Evolutionary conservation across 2,888 invertebrate species (phyloP).

Genomic region (Orchestes rusci): DNA sequence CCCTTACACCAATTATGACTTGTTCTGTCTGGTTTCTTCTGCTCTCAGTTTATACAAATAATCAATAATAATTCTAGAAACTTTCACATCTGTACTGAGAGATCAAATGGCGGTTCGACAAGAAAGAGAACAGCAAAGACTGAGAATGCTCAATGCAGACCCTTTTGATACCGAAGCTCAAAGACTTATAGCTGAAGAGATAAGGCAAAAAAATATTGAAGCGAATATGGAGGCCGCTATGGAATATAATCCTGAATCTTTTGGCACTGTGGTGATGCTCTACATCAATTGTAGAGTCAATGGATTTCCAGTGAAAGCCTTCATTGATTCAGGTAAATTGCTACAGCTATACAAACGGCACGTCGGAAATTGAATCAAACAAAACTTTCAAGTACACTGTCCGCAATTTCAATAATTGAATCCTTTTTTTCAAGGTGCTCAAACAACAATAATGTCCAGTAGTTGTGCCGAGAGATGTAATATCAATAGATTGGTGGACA

Average conservation of each 20-base stretch:
- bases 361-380: no score
- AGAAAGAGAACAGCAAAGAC: slow-evolving; percentile 74
- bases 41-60: no score
- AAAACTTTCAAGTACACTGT: no score
- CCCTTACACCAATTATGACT: no score
- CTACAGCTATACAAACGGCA: no score
- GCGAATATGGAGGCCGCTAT: slow-evolving; percentile 98
- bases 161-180: slow-evolving; percentile 96
- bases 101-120: slow-evolving; percentile 78
- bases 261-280: slow-evolving; percentile 96
- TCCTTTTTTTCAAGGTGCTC: no score
- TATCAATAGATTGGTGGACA: slow-evolving; percentile 83
- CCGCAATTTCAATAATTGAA: no score
- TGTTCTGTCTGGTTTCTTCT: no score
- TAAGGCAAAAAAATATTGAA: slow-evolving; percentile 91
- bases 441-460: slow-evolving; percentile 97
- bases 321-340: slow-evolving; percentile 79
- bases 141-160: slow-evolving; percentile 86
- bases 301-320: slow-evolving; percentile 94
- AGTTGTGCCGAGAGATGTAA: slow-evolving; percentile 91
- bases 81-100: slow-evolving; percentile 68
- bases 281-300: slow-evolving; percentile 97
- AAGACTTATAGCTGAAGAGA: slow-evolving; percentile 90
- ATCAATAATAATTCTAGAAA: no score
- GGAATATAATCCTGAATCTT: slow-evolving; percentile 97